Conservation (phyloP, 1,140 invertebrate species). For the Limonius californicus region DNA sequence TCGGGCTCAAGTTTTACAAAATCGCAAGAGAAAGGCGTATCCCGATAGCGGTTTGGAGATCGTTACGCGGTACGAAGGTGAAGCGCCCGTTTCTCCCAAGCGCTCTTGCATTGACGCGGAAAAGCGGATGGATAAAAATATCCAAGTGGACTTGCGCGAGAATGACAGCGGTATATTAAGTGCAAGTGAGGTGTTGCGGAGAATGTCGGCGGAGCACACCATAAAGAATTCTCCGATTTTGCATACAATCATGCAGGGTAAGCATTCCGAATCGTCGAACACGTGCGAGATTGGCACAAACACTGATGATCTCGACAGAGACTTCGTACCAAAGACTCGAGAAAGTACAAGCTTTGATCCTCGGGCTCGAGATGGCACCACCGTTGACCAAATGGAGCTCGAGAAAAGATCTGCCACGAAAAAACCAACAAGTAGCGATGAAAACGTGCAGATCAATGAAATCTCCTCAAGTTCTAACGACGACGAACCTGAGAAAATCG, state of each 20-base stretch:
- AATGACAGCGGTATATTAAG: background rate
- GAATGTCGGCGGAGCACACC: background rate
- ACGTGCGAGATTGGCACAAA: constrained; percentile 17
- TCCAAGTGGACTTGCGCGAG: background rate
- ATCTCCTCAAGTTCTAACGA: constrained; percentile 52
- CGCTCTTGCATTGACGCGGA: background rate
- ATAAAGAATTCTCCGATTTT: background rate
- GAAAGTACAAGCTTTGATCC: background rate
- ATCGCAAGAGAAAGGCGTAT: constrained; percentile 40
- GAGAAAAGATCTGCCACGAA: background rate
- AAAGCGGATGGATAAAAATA: background rate
- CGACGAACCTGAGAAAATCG: background rate
- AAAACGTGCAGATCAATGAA: constrained; percentile 58
- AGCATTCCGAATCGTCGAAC: background rate
- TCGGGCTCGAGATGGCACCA: background rate
- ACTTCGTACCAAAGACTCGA: background rate
- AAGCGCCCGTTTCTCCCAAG: background rate
- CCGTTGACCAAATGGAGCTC: constrained; percentile 23
- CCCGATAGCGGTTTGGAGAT: constrained; percentile 40
- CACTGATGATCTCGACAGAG: constrained; percentile 2
- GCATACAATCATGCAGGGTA: background rate
- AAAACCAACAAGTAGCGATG: constrained; percentile 8
- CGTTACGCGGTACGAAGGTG: constrained; percentile 27
- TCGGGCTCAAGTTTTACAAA: constrained; percentile 58
- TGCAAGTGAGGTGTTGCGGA: background rate